Conservation (phyloP, 2,888 invertebrate genomes). For the Schizotus pectinicornis region DNA sequence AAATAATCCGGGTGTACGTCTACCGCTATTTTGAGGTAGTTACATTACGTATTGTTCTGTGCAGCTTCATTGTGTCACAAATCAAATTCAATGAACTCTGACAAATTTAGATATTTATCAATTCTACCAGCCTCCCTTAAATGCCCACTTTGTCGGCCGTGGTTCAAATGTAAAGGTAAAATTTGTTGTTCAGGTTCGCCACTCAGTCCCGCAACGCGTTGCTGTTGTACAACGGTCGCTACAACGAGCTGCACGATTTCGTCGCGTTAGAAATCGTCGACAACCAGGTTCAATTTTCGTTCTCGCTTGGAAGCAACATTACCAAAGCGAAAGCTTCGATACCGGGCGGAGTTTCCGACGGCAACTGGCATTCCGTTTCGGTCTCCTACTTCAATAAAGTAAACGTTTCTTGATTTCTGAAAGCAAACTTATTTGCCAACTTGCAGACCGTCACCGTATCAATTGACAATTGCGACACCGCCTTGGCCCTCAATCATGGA, state of each 20-base stretch:
- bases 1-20: too few species aligned
- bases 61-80: too few species aligned
- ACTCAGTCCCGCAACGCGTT: slow-evolving; percentile 85
- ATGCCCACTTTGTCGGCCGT: too few species aligned
- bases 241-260: slow-evolving; percentile 95
- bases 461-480: slow-evolving; percentile 87
- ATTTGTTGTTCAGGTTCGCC: slow-evolving; percentile 71
- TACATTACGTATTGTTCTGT: not conserved
- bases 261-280: slow-evolving; percentile 85
- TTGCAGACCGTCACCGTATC: slow-evolving; percentile 79
- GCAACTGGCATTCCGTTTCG: slow-evolving; percentile 87
- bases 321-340: slow-evolving; percentile 71
- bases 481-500: slow-evolving; percentile 75
- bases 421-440: slow-evolving; percentile 27
- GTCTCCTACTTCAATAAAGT: slow-evolving; percentile 84
- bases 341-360: slow-evolving; percentile 80
- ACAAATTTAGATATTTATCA: too few species aligned
- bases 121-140: too few species aligned
- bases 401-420: slow-evolving; percentile 6
- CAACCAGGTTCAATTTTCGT: slow-evolving; percentile 81
- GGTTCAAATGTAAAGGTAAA: too few species aligned
- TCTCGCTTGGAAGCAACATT: slow-evolving; percentile 81
- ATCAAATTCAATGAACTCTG: too few species aligned
- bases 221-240: slow-evolving; percentile 92
- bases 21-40: too few species aligned